Base-by-base conservation (phyloP, 1,140 invertebrate species). In the Trinorchestia longiramus region DNA sequence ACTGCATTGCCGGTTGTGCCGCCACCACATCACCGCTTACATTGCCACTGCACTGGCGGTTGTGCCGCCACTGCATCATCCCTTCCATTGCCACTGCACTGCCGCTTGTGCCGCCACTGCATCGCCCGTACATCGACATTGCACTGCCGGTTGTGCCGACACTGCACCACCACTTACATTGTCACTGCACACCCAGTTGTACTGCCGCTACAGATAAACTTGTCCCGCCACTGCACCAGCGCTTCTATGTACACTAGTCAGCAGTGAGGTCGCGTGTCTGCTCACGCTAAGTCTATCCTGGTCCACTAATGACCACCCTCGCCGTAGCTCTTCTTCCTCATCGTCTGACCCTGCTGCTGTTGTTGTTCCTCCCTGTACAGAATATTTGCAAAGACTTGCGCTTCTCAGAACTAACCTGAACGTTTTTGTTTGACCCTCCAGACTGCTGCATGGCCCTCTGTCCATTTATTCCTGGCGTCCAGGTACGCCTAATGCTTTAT, bases 251-350 rank as follows among this genome's bases (percentile, higher is more conserved):
- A 42, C 62, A 77, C 88, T 19, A 90, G 43, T 15, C 28, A 90
- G 88, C 88, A 42, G 88, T 36, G 88, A 90, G n/a, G 41, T 90
- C 88, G 88, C 43, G 88, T 90, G 88, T 41, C 88, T 41, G 41
- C 41, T 42, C 28, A 43, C 88, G n/a, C 88, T 90, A 90, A 90
- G 88, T 90, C 88, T 90, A 42, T 90, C 88, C n/a, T 90, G 88
- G 88, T 90, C 88, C 43, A 15, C 43, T 90, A 90, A 90, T 90
- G 88, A 90, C 88, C 43, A 43, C 41, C 88, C 43, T 41, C 88
- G 43, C 43, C 88, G 88, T 90, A 90, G 88, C 36, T 90, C 88
- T 90, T 90, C 88, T 90, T 90, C 41, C 6, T 90, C 88, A 90
- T 90, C 88, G 41, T 90, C 88, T 90, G 88, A 90, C 41, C 88